phyloP scores from a whole-genome alignment of 2,888 invertebrate species.

The Eupithecia vulgata region DNA sequence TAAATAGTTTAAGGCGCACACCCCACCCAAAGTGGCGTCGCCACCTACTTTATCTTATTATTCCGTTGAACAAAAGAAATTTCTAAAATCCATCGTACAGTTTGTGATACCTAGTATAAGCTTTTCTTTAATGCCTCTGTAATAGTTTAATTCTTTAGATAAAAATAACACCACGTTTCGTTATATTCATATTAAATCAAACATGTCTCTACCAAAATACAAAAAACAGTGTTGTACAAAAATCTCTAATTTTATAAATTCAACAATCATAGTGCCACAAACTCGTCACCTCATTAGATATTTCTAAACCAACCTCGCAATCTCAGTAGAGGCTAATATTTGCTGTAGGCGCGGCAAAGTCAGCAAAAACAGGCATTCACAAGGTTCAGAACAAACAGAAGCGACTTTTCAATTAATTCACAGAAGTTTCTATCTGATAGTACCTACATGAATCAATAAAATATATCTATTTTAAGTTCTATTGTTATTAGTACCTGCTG shows the following conservation, averaged over 20 bases:
- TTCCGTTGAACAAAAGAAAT: too few relatives aligned
- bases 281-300: neutral
- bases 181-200: neutral
- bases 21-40: too few relatives aligned
- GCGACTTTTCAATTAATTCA: neutral
- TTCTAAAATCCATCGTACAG: too few relatives aligned
- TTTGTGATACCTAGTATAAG: too few relatives aligned
- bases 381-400: neutral
- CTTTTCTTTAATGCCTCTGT: too few relatives aligned
- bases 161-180: too few relatives aligned
- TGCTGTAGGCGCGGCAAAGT: conserved; percentile 7
- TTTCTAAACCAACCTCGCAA: neutral
- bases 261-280: neutral
- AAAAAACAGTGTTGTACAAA: neutral
- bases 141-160: too few relatives aligned
- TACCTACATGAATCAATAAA: neutral
- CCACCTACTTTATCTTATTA: too few relatives aligned
- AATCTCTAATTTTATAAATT: neutral
- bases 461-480: too few relatives aligned
- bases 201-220: neutral
- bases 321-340: conserved; percentile 9
- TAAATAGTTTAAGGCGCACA: too few relatives aligned
- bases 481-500: too few relatives aligned
- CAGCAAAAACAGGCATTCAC: neutral
- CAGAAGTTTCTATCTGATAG: conserved; percentile 1